Base-by-base conservation (phyloP, 2,113 vertebrate species). In the Tringa solitaria region DNA sequence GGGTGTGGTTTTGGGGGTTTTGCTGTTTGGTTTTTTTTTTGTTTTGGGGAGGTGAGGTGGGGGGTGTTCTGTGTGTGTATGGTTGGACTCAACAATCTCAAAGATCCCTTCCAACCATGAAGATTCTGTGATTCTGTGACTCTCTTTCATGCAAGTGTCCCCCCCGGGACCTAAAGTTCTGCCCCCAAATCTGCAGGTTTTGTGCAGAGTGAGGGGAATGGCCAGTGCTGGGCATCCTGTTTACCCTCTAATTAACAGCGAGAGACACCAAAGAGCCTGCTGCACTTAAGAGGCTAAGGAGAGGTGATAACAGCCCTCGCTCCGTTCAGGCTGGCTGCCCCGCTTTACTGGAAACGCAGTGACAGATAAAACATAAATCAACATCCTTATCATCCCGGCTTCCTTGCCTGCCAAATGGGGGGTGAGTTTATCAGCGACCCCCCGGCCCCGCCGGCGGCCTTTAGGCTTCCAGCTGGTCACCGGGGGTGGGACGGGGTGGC, bases 281-380 rank as follows among this genome's bases (percentile, higher is more conserved):
- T 94, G 97, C 96, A 97, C 97, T 98, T 98, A 97, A 97, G 97
- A 91, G 96, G 97, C 97, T 95, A 98, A 96, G 96, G 95, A 86
- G 93, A 97, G 95, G 97, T 97, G 98, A 98, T 98, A 98, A 98
- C 97, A 97, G 97, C 96, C 72, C 59, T 37, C 5, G 78, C 92
- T 98, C 90, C 67, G 96, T 98, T 98, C 94, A 96, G 97, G 97
- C 97, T 97, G 96, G 68, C 97, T 98, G 98, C 98, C 96, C 92
- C 80, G 85, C 96, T 97, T 97, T 97, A 97, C 97, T 98, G 98
- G 98, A 98, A 98, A 97, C 94, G 90, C 97, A 98, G 96, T 98
- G 98, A 98, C 98, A 98, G 98, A 98, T 98, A 98, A 98, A 98
- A 96, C 98, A 98, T 98, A 98, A 98, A 98, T 98, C 98, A 98